phyloP scores from a whole-genome alignment of 1,140 invertebrate species.

The Pectinophora gossypiella region DNA sequence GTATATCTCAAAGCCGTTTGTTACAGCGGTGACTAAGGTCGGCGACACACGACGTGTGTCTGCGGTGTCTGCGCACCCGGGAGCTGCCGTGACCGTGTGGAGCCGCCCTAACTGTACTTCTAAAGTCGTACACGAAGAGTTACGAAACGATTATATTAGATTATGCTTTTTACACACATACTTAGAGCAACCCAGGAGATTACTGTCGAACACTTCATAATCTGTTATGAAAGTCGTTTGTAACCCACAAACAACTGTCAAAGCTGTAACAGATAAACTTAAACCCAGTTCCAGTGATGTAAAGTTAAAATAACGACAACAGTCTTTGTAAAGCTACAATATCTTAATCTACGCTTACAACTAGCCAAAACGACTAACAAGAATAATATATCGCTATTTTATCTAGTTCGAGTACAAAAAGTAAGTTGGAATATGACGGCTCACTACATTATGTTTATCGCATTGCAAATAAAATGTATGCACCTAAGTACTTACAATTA shows the following conservation, averaged over 20 bases:
- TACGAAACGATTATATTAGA: background rate
- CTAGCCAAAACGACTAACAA: background rate
- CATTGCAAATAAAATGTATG: background rate
- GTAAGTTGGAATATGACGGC: background rate
- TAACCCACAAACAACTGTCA: background rate
- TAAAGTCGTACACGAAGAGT: background rate
- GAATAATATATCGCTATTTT: background rate
- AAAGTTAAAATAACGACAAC: constrained; percentile 15
- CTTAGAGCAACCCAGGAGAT: background rate
- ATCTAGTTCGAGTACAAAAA: background rate
- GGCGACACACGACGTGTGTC: background rate
- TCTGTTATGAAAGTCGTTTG: background rate
- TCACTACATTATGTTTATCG: background rate
- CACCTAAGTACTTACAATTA: background rate
- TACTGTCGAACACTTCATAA: background rate
- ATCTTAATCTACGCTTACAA: background rate
- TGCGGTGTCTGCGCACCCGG: no score
- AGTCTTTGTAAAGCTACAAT: constrained; percentile 19
- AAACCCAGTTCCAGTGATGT: background rate
- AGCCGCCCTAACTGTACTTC: background rate
- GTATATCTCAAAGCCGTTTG: constrained; percentile 4
- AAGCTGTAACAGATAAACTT: no score
- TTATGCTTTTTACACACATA: background rate
- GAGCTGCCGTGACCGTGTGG: background rate
- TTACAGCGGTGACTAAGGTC: background rate